Percentiles rank a stretch among this genome's conserved stretches.
Conservation (phyloP, 2,888 invertebrate species). For the Deladenus siricidicola region DNA sequence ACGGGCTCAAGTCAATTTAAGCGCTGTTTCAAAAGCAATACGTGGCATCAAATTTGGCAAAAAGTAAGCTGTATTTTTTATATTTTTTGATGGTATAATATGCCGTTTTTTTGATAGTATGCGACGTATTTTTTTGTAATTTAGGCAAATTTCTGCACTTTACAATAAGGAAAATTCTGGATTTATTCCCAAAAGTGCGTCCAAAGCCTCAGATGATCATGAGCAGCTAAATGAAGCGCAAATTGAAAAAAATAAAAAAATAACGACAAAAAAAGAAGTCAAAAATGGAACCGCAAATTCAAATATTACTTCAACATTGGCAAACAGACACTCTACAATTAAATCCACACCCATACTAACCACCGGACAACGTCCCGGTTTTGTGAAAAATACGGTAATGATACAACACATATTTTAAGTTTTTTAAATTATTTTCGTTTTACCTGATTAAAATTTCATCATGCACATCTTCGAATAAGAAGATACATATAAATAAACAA, state of each 20-base stretch:
- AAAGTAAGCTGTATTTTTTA: background rate
- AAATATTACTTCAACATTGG: no score
- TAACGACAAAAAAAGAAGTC: no score
- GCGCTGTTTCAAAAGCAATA: no score
- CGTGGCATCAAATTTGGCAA: background rate
- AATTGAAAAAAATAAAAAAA: no score
- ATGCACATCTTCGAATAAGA: background rate
- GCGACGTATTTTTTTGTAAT: no score
- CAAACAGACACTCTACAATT: no score
- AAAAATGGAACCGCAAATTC: no score
- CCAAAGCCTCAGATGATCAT: no score
- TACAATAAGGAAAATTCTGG: constrained; percentile 1
- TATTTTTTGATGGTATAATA: background rate
- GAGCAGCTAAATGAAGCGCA: no score
- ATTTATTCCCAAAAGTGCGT: no score
- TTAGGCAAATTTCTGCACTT: no score
- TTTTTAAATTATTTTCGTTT: background rate
- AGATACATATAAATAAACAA: background rate
- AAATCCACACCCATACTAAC: no score
- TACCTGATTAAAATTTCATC: background rate
- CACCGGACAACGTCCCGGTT: background rate
- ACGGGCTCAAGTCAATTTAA: background rate
- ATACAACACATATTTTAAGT: background rate
- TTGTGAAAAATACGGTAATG: background rate
- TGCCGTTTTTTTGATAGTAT: background rate